Evolutionary conservation across 2,113 vertebrate genomes (phyloP).

Genomic region (Nothobranchius kuhntae): DNA sequence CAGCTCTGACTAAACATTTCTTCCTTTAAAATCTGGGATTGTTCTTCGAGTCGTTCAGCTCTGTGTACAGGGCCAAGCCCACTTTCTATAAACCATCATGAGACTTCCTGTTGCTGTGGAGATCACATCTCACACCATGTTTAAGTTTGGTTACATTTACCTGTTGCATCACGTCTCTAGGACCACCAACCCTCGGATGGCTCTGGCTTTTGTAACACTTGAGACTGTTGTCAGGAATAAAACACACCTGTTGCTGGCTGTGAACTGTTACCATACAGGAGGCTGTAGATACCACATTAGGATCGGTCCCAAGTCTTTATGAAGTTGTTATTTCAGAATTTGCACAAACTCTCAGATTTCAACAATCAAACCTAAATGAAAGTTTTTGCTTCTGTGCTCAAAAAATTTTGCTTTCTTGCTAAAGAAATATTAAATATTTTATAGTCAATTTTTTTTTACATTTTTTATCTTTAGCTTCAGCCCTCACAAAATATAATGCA

Average conservation of each 20-base stretch:
- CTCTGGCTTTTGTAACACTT: conserved; percentile 13
- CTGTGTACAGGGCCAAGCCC: background rate
- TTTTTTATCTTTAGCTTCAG: too few relatives aligned
- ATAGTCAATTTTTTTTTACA: too few relatives aligned
- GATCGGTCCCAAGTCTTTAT: too few relatives aligned
- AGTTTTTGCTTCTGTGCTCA: too few relatives aligned
- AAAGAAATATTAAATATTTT: too few relatives aligned
- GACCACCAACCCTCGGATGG: conserved; percentile 17
- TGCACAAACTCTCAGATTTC: too few relatives aligned
- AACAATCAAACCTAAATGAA: too few relatives aligned
- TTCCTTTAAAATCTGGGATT: background rate
- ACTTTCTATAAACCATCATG: background rate
- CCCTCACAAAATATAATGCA: too few relatives aligned
- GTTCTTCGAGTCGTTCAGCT: background rate
- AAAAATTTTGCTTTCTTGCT: too few relatives aligned
- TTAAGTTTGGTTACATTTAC: conserved; percentile 20
- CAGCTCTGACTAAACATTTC: background rate
- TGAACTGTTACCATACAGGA: background rate
- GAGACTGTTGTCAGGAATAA: background rate
- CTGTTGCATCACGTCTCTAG: conserved; percentile 30
- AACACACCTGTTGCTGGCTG: conserved; percentile 1
- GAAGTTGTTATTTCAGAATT: too few relatives aligned
- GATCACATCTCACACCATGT: background rate
- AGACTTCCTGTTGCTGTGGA: conserved; percentile 3
- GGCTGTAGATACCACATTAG: too few relatives aligned